These are phyloP conservation scores for Parazoanthus swiftii DNA, from an alignment of 92 coral and sea anemone genomes.

Conservation along the genomic window DNA sequence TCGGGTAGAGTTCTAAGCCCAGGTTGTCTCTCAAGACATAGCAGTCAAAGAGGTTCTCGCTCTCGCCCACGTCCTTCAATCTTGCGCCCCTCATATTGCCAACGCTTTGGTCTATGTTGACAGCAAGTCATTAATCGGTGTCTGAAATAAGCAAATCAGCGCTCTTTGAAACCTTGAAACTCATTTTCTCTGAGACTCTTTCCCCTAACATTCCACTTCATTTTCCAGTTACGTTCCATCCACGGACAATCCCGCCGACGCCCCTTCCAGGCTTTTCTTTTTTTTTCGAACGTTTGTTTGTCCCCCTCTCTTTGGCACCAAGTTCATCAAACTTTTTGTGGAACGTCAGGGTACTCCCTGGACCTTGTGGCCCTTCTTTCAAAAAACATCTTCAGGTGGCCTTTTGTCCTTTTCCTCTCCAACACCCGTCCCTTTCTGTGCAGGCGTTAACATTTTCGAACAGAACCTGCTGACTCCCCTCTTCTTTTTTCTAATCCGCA, in stretches of 20 bases:
- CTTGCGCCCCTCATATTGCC: slow-evolving; percentile 9
- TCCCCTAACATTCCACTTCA: slow-evolving; percentile 24
- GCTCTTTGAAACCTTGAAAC: slow-evolving; percentile 30
- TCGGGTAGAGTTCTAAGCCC: slow-evolving; percentile 45
- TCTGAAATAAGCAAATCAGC: slow-evolving; percentile 44
- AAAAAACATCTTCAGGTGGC: not conserved
- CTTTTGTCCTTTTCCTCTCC: slow-evolving; percentile 17
- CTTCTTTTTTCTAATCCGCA: slow-evolving; percentile 11
- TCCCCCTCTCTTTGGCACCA: not conserved
- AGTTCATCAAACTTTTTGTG: too few relatives aligned
- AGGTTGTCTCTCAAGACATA: not conserved
- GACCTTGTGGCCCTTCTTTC: slow-evolving; percentile 2
- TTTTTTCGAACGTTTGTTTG: not conserved
- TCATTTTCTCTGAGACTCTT: slow-evolving; percentile 33
- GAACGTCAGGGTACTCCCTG: not conserved
- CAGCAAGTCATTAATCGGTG: slow-evolving; percentile 38
- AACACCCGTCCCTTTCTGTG: not conserved
- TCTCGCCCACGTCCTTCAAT: slow-evolving; percentile 22
- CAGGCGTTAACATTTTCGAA: slow-evolving; percentile 15
- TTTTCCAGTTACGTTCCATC: slow-evolving; percentile 33
- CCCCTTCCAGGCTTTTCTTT: slow-evolving; percentile 43
- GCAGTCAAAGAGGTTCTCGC: slow-evolving; percentile 16
- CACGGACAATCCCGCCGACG: slow-evolving; percentile 44
- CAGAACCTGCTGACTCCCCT: not conserved
- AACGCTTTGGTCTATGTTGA: slow-evolving; percentile 53